These are phyloP conservation scores for Phasia obesa DNA, from an alignment of 2,888 invertebrate species.

Conservation along the genomic window DNA sequence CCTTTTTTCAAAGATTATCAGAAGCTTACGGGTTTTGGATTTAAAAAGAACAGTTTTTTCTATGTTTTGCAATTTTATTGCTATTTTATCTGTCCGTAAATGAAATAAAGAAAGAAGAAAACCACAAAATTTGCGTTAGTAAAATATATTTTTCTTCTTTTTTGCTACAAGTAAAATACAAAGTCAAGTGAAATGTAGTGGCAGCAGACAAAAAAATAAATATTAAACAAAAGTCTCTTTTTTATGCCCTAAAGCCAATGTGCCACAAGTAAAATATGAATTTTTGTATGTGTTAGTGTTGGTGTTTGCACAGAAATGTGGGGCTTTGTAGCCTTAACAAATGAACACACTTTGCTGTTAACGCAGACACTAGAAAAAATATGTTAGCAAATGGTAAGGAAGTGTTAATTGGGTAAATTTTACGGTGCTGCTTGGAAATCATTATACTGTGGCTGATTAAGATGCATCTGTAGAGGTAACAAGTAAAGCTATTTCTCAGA, in stretches of 20 bases:
- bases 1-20: too few relatives aligned
- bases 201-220: slow-evolving; percentile 6
- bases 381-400: slow-evolving; percentile 13
- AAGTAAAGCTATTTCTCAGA: too few relatives aligned
- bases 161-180: slow-evolving; percentile 11
- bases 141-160: slow-evolving; percentile 53
- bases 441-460: too few relatives aligned
- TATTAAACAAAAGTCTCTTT: slow-evolving; percentile 16
- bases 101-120: neutral
- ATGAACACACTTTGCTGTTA: neutral
- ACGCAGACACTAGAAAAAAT: slow-evolving; percentile 39
- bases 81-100: too few relatives aligned
- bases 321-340: slow-evolving; percentile 20
- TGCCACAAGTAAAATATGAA: slow-evolving; percentile 27
- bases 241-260: slow-evolving; percentile 21
- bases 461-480: too few relatives aligned
- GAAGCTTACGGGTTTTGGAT: too few relatives aligned
- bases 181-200: neutral
- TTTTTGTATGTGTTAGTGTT: neutral
- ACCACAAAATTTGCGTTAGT: slow-evolving; percentile 44
- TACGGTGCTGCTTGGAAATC: neutral
- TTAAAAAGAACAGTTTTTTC: too few relatives aligned
- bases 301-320: slow-evolving; percentile 8
- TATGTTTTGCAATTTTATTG: too few relatives aligned
- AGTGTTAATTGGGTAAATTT: slow-evolving; percentile 35